These are phyloP conservation scores for Drosophila buzzatii DNA, from an alignment of 2,888 invertebrate species.

Conservation along the genomic window DNA sequence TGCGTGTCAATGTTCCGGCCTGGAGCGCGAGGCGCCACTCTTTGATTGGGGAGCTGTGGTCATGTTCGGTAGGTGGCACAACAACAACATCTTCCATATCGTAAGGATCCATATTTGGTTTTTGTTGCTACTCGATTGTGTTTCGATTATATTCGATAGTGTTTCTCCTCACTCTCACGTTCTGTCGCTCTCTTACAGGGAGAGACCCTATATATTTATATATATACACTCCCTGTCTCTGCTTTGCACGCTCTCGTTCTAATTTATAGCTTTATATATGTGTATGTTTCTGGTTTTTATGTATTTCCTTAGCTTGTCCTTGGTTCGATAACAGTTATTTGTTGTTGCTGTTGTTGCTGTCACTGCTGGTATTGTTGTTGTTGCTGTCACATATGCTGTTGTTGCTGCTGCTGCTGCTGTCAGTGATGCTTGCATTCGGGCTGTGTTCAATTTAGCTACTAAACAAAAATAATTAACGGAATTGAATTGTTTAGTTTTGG, in stretches of 20 bases:
- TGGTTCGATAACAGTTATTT: constrained; percentile 25
- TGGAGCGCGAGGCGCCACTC: constrained; percentile 85
- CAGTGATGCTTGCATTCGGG: constrained; percentile 29
- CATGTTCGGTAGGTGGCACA: constrained; percentile 58
- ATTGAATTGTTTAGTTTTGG: constrained; percentile 37
- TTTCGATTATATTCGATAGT: background rate
- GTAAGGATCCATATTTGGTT: constrained; percentile 75
- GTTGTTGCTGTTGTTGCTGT: background rate
- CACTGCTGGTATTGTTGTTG: no score
- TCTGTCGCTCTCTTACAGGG: background rate
- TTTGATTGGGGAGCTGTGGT: constrained; percentile 80
- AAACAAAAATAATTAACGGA: constrained; percentile 38
- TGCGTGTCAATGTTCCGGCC: constrained; percentile 80
- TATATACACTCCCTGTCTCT: constrained; percentile 3
- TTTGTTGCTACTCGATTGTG: constrained; percentile 8
- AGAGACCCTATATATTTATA: no score
- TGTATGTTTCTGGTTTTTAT: background rate
- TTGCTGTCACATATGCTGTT: constrained; percentile 14
- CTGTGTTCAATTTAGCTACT: constrained; percentile 47
- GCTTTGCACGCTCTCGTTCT: background rate
- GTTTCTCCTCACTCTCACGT: constrained; percentile 5
- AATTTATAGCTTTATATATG: background rate
- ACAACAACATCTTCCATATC: constrained; percentile 82
- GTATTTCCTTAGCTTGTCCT: constrained; percentile 40
- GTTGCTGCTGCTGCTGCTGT: background rate